These are phyloP conservation scores for Phrynocephalus versicolor DNA, from an alignment of 2,113 vertebrate species.

Conservation along the genomic window DNA sequence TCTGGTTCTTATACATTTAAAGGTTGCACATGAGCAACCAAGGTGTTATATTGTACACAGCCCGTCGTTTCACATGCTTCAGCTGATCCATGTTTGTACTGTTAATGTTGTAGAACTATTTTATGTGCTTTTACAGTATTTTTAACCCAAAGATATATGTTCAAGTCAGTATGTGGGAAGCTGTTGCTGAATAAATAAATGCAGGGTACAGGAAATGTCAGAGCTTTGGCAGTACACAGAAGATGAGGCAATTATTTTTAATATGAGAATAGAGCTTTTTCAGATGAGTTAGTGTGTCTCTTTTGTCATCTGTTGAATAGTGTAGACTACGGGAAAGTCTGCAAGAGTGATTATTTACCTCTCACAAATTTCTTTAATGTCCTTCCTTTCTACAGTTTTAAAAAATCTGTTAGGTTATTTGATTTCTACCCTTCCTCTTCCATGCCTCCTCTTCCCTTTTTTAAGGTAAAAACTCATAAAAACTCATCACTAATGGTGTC, in stretches of 20 bases:
- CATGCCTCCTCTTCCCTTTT: neutral
- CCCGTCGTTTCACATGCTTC: neutral
- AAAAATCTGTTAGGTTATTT: neutral
- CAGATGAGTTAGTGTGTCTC: neutral
- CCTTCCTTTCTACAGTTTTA: neutral
- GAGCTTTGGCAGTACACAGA: neutral
- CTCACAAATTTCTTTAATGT: neutral
- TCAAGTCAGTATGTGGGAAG: neutral
- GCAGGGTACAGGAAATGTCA: no score
- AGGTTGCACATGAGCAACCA: neutral
- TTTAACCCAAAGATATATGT: neutral
- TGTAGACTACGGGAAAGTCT: neutral
- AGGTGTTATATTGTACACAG: no score
- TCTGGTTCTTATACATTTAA: no score
- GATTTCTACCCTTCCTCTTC: neutral
- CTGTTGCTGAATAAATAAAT: neutral
- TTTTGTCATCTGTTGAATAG: neutral
- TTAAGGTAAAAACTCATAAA: neutral
- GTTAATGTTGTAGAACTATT: neutral
- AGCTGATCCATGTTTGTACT: no score
- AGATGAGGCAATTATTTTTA: neutral
- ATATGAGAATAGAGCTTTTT: neutral
- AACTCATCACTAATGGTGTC: conserved; percentile 12
- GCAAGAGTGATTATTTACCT: neutral
- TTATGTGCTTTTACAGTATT: neutral